Conservation (phyloP, 1,140 invertebrate species). For the Sycobia sp. region DNA sequence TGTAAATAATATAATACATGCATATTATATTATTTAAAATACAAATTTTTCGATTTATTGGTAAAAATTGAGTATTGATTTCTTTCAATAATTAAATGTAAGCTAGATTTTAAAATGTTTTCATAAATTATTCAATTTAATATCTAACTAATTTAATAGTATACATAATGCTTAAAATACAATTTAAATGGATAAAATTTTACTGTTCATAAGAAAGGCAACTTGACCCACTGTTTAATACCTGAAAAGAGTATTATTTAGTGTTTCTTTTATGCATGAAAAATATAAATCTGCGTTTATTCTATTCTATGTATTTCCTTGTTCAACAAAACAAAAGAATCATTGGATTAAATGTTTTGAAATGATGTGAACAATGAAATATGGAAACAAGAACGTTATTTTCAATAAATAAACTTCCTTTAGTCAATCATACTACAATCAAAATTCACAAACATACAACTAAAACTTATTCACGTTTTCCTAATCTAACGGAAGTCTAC, state of each 20-base stretch:
- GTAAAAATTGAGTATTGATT: too few relatives aligned
- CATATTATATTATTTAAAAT: too few relatives aligned
- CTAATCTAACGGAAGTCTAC: slow-evolving; percentile 4
- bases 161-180: slow-evolving; percentile 5
- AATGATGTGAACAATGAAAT: background rate
- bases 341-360: slow-evolving; percentile 11
- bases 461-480: background rate
- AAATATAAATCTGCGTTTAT: background rate
- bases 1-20: too few relatives aligned
- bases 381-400: background rate
- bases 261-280: too few relatives aligned
- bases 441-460: background rate
- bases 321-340: too few relatives aligned
- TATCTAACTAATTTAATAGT: background rate
- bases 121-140: background rate
- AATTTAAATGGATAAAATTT: slow-evolving; percentile 17
- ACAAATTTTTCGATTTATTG: too few relatives aligned
- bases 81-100: background rate
- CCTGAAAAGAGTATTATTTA: slow-evolving; percentile 16
- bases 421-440: background rate
- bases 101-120: slow-evolving; percentile 10
- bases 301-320: too few relatives aligned
- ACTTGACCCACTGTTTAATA: background rate
- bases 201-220: background rate
- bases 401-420: background rate